Evolutionary conservation across 2,797 vertebrate species (phyloP).

Genomic region (Vipera latastei): DNA sequence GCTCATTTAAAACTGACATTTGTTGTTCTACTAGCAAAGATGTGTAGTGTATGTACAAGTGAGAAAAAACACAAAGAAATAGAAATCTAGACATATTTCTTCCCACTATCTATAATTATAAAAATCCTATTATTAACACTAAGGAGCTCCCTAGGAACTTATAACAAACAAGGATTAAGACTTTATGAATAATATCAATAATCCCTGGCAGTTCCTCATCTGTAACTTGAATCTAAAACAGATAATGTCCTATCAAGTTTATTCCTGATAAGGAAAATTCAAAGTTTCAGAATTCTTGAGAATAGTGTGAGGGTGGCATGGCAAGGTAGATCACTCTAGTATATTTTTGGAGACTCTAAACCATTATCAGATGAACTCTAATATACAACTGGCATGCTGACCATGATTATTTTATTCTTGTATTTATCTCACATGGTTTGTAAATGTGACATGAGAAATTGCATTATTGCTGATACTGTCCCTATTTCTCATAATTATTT

Average conservation of each 20-base stretch:
- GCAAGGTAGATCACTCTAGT: background rate
- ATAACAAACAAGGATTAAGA: background rate
- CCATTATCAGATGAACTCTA: background rate
- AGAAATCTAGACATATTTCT: background rate
- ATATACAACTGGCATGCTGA: background rate
- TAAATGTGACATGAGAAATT: background rate
- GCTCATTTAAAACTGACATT: background rate
- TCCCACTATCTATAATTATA: background rate
- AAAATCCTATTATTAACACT: background rate
- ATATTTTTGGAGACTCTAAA: background rate
- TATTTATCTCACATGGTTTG: background rate
- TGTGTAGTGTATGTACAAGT: background rate
- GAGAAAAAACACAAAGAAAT: background rate
- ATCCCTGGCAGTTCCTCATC: background rate
- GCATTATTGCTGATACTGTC: background rate
- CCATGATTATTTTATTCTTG: background rate
- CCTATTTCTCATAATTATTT: conserved; percentile 12
- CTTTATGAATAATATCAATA: background rate
- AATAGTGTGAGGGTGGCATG: too few species aligned
- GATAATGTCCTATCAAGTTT: background rate
- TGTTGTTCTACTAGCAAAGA: background rate
- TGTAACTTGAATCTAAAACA: background rate
- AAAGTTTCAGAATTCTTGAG: too few species aligned
- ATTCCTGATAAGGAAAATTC: background rate
- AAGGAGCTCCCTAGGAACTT: background rate